Evolutionary conservation across 2,113 vertebrate genomes (phyloP).

Genomic region (Rhombomys opimus): DNA sequence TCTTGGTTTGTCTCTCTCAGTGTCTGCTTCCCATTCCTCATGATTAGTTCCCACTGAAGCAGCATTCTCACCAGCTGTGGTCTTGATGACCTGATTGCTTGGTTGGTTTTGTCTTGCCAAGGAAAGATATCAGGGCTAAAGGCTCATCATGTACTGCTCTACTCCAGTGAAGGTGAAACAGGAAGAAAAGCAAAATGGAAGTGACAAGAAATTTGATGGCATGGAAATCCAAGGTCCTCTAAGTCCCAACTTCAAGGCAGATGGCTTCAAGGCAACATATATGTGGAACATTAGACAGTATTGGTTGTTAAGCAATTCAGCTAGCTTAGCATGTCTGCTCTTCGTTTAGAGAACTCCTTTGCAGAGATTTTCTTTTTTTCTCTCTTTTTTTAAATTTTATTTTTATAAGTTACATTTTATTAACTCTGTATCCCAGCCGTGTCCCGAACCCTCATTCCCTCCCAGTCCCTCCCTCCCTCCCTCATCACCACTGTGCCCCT

Average conservation of each 20-base stretch:
- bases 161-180: background rate
- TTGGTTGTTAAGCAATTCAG: background rate
- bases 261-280: background rate
- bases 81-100: background rate
- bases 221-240: background rate
- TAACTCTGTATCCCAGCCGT: too few relatives aligned
- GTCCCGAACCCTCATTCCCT: too few relatives aligned
- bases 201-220: background rate
- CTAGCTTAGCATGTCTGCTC: background rate
- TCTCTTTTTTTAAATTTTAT: too few relatives aligned
- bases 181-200: background rate
- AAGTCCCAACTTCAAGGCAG: background rate
- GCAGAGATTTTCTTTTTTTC: background rate
- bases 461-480: too few relatives aligned
- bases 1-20: background rate
- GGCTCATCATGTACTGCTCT: background rate
- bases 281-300: background rate
- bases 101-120: background rate
- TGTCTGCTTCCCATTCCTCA: background rate
- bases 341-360: conserved; percentile 8
- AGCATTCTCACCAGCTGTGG: background rate
- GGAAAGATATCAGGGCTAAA: background rate
- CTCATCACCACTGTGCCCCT: too few relatives aligned
- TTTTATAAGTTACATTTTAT: too few relatives aligned
- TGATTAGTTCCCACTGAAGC: background rate